phyloP scores from a whole-genome alignment of 1,140 invertebrate species.

The Magallana gigas region DNA sequence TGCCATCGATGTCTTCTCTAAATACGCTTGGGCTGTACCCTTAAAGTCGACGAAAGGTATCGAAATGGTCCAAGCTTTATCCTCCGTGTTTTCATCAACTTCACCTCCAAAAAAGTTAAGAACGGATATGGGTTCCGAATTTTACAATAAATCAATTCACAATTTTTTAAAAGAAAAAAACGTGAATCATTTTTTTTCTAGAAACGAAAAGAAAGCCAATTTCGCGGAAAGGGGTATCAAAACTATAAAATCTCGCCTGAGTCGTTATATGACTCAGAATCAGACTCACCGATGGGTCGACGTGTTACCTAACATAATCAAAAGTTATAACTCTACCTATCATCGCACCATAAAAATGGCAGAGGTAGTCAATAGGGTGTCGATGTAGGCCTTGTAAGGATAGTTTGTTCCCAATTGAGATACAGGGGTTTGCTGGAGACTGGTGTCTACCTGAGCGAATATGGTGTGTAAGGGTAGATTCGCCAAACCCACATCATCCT shows the following conservation, averaged over 20 bases:
- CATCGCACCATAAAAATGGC: constrained; percentile 28
- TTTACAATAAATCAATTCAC: constrained; percentile 26
- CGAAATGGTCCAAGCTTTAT: constrained; percentile 29
- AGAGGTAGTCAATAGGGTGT: no score
- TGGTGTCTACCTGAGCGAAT: constrained; percentile 38
- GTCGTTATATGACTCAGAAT: constrained; percentile 7
- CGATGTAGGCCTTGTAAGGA: neutral
- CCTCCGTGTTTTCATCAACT: neutral
- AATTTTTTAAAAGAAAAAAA: neutral
- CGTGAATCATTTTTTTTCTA: constrained; percentile 32
- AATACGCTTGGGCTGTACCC: constrained; percentile 21
- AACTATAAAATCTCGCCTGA: constrained; percentile 39
- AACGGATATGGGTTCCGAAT: constrained; percentile 29
- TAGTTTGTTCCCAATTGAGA: constrained; percentile 26
- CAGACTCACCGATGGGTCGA: constrained; percentile 41
- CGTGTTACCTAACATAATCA: constrained; percentile 29
- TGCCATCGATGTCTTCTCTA: constrained; percentile 35
- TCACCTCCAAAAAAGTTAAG: constrained; percentile 11
- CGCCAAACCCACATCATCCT: neutral
- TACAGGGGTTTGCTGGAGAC: constrained; percentile 44
- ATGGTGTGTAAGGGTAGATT: constrained; percentile 26
- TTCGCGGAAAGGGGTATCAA: constrained; percentile 41
- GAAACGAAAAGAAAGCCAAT: constrained; percentile 34
- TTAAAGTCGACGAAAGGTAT: neutral
- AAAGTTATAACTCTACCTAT: constrained; percentile 45